These are phyloP conservation scores for Pimephales promelas DNA, from an alignment of 2,113 vertebrate species.

Conservation along the genomic window DNA sequence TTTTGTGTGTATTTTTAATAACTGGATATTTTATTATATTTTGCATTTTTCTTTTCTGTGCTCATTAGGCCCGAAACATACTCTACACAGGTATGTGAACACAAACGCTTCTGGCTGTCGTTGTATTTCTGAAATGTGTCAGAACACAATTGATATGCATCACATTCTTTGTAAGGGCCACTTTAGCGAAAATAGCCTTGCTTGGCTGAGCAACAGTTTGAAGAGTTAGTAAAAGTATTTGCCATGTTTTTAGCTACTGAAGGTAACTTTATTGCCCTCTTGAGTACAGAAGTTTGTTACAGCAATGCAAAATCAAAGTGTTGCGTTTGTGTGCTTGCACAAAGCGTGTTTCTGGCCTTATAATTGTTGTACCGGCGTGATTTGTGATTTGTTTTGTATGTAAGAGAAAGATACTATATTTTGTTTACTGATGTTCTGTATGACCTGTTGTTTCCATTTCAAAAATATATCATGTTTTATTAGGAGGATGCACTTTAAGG, in stretches of 20 bases:
- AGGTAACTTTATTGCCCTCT: background rate
- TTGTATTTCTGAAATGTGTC: background rate
- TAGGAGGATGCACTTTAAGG: constrained; percentile 25
- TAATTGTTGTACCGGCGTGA: background rate
- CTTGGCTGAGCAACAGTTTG: background rate
- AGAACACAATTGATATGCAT: background rate
- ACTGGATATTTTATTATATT: constrained; percentile 37
- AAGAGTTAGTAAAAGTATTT: too few relatives aligned
- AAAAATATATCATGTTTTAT: background rate
- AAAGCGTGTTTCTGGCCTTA: constrained; percentile 2
- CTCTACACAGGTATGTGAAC: background rate
- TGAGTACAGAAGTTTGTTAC: background rate
- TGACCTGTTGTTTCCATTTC: background rate
- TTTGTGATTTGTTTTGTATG: constrained; percentile 7
- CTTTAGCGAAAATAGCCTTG: background rate
- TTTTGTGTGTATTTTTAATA: constrained; percentile 2
- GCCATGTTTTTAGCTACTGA: background rate
- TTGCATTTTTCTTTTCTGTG: background rate
- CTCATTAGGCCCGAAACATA: background rate
- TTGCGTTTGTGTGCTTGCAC: background rate
- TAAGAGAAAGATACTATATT: constrained; percentile 14
- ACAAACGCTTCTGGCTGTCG: background rate
- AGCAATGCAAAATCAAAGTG: background rate
- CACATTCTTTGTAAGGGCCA: background rate
- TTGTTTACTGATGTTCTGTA: constrained; percentile 19